Percentiles rank a stretch among this genome's conserved stretches.
These are phyloP conservation scores for Sphaeramia orbicularis DNA, from an alignment of 2,797 vertebrate genomes.

Conservation along the genomic window DNA sequence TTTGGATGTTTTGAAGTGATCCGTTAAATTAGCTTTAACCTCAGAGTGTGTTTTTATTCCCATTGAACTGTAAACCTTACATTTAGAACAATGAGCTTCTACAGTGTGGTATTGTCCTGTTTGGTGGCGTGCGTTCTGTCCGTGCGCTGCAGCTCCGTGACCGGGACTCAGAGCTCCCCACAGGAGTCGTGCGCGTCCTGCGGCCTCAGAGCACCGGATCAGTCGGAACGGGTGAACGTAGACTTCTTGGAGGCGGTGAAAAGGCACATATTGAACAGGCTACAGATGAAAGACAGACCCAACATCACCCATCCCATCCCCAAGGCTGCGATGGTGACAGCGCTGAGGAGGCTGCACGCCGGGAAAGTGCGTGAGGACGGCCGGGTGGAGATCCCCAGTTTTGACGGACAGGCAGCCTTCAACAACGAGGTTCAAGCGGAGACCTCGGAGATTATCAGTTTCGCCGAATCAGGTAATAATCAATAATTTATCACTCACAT, in stretches of 20 bases:
- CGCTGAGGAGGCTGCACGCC: slow-evolving; percentile 95
- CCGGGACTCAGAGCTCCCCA: slow-evolving; percentile 73
- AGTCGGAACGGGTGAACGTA: slow-evolving; percentile 88
- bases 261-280: slow-evolving; percentile 93
- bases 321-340: slow-evolving; percentile 97
- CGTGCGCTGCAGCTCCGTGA: slow-evolving; percentile 78
- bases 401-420: slow-evolving; percentile 92
- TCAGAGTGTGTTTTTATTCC: not conserved
- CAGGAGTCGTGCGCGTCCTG: slow-evolving; percentile 93
- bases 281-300: slow-evolving; percentile 95
- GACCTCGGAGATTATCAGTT: slow-evolving; percentile 97
- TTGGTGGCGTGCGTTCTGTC: slow-evolving; percentile 77
- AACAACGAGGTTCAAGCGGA: slow-evolving; percentile 91
- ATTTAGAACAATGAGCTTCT: slow-evolving; percentile 71
- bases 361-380: slow-evolving; percentile 95
- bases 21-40: slow-evolving; percentile 30
- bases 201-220: slow-evolving; percentile 88
- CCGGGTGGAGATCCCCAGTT: slow-evolving; percentile 94
- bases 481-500: slow-evolving; percentile 52
- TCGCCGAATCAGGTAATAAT: slow-evolving; percentile 95
- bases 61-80: too few species aligned
- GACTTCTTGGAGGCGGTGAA: slow-evolving; percentile 97
- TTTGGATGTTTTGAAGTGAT: too few species aligned
- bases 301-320: slow-evolving; percentile 98
- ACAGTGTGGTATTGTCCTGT: slow-evolving; percentile 63